Evolutionary conservation across 1,140 invertebrate genomes (phyloP).

Genomic region (Tenebrio molitor): DNA sequence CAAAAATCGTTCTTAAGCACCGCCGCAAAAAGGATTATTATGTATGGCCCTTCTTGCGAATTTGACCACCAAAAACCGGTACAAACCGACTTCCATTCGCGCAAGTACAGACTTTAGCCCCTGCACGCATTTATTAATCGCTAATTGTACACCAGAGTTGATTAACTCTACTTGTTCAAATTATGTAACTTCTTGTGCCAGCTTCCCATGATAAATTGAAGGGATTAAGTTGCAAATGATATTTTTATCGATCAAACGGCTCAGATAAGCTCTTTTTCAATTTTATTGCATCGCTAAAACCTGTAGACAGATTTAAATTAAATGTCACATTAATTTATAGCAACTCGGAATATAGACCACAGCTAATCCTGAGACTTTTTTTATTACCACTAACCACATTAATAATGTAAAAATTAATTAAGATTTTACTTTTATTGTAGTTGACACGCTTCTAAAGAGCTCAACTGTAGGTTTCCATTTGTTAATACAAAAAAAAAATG

Average conservation of each 20-base stretch:
- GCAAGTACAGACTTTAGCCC: too few species aligned
- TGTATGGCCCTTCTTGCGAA: slow-evolving; percentile 10
- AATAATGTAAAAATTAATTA: slow-evolving; percentile 14
- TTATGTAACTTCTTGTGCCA: slow-evolving; percentile 18
- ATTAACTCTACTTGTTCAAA: slow-evolving; percentile 1
- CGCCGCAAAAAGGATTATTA: slow-evolving; percentile 2
- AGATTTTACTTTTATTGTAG: slow-evolving; percentile 26
- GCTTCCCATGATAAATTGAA: slow-evolving; percentile 5
- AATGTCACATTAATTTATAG: background rate
- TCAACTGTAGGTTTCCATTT: slow-evolving; percentile 5
- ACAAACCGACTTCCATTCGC: background rate
- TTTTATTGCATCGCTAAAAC: slow-evolving; percentile 4
- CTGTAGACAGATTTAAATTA: slow-evolving; percentile 7
- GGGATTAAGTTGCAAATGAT: slow-evolving; percentile 28
- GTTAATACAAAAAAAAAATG: slow-evolving; percentile 2
- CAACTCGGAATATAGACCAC: too few species aligned
- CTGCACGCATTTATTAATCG: slow-evolving; percentile 5
- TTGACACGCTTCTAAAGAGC: background rate
- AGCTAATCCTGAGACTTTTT: background rate
- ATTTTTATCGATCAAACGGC: slow-evolving; percentile 7
- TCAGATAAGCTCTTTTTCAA: slow-evolving; percentile 9
- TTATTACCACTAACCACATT: slow-evolving; percentile 14
- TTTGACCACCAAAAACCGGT: background rate
- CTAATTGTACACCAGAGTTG: background rate
- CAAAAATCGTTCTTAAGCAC: background rate